Evolutionary conservation across 2,797 vertebrate species (phyloP).

Genomic region (Columba guinea): DNA sequence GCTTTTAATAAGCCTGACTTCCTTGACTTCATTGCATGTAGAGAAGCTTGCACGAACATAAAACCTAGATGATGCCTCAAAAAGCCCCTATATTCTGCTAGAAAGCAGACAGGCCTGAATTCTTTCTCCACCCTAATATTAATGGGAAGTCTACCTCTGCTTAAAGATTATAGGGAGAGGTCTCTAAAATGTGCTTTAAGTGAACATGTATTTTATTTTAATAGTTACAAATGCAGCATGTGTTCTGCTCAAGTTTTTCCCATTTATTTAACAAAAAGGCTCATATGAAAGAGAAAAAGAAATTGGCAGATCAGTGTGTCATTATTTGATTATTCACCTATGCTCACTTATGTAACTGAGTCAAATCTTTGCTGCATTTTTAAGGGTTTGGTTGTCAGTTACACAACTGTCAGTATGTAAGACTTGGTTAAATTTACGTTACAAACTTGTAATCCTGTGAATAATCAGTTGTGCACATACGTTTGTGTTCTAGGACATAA

Average conservation of each 20-base stretch:
- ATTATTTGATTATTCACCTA: slow-evolving; percentile 55
- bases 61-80: not conserved
- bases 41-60: not conserved
- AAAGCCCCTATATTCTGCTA: not conserved
- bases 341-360: slow-evolving; percentile 47
- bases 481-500: slow-evolving; percentile 58
- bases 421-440: slow-evolving; percentile 63
- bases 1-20: not conserved
- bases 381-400: slow-evolving; percentile 57
- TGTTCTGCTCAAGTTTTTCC: not conserved
- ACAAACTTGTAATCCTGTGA: slow-evolving; percentile 61
- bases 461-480: slow-evolving; percentile 65
- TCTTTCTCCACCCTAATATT: not conserved
- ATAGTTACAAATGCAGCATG: rapidly evolving
- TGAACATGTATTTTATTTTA: not conserved
- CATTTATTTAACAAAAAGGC: not conserved
- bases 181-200: not conserved
- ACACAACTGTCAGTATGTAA: slow-evolving; percentile 47
- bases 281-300: not conserved
- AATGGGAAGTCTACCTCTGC: not conserved
- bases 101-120: not conserved
- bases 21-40: not conserved
- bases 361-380: slow-evolving; percentile 41
- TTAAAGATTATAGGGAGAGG: not conserved
- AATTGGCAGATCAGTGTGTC: slow-evolving; percentile 16